A percentile compares a stretch with the other conserved stretches of the same genome.
phyloP scores from a whole-genome alignment of 1,140 invertebrate species.

The Antheraea pernyi region DNA sequence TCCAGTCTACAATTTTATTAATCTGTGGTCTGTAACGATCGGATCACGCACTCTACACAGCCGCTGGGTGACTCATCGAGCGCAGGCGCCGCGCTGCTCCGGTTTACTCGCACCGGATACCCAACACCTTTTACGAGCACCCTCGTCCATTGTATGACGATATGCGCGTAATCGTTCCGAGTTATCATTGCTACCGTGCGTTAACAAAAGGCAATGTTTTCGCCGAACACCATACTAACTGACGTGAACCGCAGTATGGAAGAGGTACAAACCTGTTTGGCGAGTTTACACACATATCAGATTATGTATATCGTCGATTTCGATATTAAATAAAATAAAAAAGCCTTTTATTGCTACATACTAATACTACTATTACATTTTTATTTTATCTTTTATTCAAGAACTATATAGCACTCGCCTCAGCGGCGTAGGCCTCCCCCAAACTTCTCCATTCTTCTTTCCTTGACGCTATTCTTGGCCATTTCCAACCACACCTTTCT shows the following conservation, averaged over 20 bases:
- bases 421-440: no score
- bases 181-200: conserved; percentile 33
- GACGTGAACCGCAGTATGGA: not conserved
- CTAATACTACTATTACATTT: no score
- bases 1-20: no score
- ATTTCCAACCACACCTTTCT: no score
- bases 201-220: not conserved
- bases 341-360: no score
- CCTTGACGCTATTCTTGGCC: no score
- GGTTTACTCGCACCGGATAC: conserved; percentile 31
- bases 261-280: not conserved
- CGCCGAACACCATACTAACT: not conserved
- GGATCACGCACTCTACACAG: conserved; percentile 35
- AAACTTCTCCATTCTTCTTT: no score
- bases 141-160: conserved; percentile 26
- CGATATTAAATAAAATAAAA: no score
- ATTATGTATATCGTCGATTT: not conserved
- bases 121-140: conserved; percentile 30
- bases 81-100: conserved; percentile 28
- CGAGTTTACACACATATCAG: not conserved
- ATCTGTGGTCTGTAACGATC: conserved; percentile 18
- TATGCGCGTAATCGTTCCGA: conserved; percentile 28
- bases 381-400: no score
- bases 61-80: conserved; percentile 46
- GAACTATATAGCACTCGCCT: no score